Evolutionary conservation across 2,797 vertebrate genomes (phyloP).

Genomic region (Diplodus sargus): DNA sequence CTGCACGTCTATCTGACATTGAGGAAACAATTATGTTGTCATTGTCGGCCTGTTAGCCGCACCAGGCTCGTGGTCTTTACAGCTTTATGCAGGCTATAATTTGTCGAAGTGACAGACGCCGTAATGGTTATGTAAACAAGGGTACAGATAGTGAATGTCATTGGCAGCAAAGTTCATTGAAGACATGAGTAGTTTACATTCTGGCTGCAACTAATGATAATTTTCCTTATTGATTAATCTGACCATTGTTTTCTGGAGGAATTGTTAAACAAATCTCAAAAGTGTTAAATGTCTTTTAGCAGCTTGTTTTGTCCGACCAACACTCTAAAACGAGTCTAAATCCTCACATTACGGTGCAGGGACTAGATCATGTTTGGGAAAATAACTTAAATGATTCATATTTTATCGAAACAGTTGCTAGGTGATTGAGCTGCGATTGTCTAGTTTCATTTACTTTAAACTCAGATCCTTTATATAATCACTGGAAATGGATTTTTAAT

Average conservation of each 20-base stretch:
- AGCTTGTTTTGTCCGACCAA: not conserved
- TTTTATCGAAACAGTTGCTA: not conserved
- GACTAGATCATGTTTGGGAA: not conserved
- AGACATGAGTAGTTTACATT: not conserved
- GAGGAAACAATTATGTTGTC: conserved; percentile 62
- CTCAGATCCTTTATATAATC: not conserved
- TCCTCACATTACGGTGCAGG: no score
- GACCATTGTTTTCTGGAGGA: not conserved
- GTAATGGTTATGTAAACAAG: conserved; percentile 12
- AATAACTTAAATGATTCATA: accelerated
- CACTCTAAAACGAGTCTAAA: not conserved
- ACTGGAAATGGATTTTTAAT: not conserved
- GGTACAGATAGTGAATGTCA: not conserved
- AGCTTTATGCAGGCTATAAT: conserved; percentile 39
- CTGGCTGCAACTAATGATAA: not conserved
- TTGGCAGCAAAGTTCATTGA: not conserved
- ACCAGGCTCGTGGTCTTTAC: conserved; percentile 30
- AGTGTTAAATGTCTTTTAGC: not conserved
- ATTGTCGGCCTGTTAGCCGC: conserved; percentile 57
- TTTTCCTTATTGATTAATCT: not conserved
- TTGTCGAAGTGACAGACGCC: conserved; percentile 40
- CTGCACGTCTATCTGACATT: conserved; percentile 53
- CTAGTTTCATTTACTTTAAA: not conserved
- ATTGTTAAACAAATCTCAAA: not conserved
- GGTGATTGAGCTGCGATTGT: not conserved